Evolutionary conservation across 1,140 invertebrate genomes (phyloP).

Genomic region (Papilio dardanus): DNA sequence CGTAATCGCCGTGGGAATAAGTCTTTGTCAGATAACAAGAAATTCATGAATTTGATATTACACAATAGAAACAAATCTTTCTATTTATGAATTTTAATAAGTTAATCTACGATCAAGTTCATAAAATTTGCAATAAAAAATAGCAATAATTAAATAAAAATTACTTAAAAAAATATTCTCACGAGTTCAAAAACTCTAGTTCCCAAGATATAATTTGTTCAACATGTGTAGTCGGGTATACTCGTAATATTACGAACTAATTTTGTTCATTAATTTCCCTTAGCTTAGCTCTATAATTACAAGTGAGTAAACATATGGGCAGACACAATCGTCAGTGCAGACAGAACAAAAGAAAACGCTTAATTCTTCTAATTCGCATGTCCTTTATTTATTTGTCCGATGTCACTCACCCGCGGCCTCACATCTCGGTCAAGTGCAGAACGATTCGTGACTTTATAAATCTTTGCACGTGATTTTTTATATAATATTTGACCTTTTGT

Average conservation of each 20-base stretch:
- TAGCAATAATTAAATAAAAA: not conserved
- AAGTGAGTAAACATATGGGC: not conserved
- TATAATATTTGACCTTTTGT: not conserved
- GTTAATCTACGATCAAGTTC: not conserved
- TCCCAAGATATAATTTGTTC: not conserved
- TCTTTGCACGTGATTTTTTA: not conserved
- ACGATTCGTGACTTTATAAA: conserved; percentile 9
- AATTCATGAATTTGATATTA: conserved; percentile 5
- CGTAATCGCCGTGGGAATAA: conserved; percentile 29
- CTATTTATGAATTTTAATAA: not conserved
- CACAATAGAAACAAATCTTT: conserved; percentile 23
- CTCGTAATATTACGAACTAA: not conserved
- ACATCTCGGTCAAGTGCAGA: conserved; percentile 45
- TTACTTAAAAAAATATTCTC: not conserved
- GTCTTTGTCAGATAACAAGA: conserved; percentile 9
- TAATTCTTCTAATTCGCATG: conserved; percentile 23
- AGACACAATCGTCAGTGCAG: not conserved
- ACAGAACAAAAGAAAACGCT: conserved; percentile 21
- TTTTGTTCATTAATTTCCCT: not conserved
- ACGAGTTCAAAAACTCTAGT: conserved; percentile 3
- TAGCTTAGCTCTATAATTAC: too few species aligned
- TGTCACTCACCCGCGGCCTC: conserved; percentile 49
- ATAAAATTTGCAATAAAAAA: not conserved
- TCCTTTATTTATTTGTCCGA: conserved; percentile 39
- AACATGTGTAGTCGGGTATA: conserved; percentile 8